A percentile compares a stretch with the other conserved stretches of the same genome.
These are phyloP conservation scores for Dasyornis broadbenti DNA, from an alignment of 2,113 vertebrate species.

Conservation along the genomic window DNA sequence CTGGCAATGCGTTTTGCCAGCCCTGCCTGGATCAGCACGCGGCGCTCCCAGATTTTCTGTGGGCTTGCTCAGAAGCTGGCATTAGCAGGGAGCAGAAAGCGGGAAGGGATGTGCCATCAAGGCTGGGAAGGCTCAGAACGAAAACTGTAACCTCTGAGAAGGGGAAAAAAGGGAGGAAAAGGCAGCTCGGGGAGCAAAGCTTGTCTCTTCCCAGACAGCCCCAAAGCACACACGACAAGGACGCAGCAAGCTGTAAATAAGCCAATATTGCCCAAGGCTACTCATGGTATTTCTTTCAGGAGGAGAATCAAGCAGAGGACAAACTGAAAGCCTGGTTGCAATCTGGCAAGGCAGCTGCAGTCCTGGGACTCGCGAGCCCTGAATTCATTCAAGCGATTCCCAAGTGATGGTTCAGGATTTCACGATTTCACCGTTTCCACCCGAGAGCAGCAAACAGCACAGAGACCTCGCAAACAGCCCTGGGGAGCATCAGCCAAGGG, in stretches of 20 bases:
- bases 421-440: neutral
- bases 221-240: neutral
- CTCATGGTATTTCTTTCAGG: neutral
- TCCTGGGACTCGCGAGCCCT: neutral
- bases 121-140: neutral
- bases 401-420: neutral
- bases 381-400: neutral
- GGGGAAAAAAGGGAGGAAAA: neutral
- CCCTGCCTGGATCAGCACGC: neutral
- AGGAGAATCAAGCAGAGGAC: neutral
- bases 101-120: neutral
- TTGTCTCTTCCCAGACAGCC: neutral
- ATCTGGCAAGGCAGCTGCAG: neutral
- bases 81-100: neutral
- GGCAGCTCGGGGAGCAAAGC: neutral
- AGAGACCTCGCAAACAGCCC: fast-evolving
- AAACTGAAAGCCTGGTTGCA: neutral
- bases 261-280: neutral
- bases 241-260: neutral
- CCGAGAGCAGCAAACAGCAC: neutral
- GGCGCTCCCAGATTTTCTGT: neutral
- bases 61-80: neutral
- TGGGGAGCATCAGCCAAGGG: fast-evolving
- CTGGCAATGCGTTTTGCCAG: neutral
- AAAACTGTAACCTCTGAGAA: neutral